Evolutionary conservation across 2,113 vertebrate species (phyloP).

Genomic region (Brachyhypopomus gauderio): DNA sequence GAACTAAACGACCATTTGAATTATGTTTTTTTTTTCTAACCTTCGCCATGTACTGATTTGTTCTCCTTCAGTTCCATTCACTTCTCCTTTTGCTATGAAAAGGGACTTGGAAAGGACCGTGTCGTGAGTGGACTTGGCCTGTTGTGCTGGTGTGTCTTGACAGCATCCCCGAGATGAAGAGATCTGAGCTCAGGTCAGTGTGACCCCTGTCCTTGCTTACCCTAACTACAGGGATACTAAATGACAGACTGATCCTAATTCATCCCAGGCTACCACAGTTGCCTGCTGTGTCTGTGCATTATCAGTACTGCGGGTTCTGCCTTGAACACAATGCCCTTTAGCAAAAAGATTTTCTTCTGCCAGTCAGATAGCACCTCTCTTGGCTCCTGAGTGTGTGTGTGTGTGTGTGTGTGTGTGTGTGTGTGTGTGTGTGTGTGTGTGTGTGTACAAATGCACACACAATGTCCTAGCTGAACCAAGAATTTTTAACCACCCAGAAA

Average conservation of each 20-base stretch:
- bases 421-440: slow-evolving; percentile 41
- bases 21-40: neutral
- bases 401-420: slow-evolving; percentile 33
- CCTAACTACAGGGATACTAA: neutral
- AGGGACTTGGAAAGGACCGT: neutral
- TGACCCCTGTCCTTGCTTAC: neutral
- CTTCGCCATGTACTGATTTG: neutral
- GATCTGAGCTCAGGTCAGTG: neutral
- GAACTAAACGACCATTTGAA: neutral
- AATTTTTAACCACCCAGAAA: slow-evolving; percentile 28
- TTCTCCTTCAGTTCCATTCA: neutral
- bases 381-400: neutral
- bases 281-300: neutral
- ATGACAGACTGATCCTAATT: neutral
- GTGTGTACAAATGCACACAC: neutral
- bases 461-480: slow-evolving; percentile 32
- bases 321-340: neutral
- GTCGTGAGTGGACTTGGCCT: neutral
- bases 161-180: neutral
- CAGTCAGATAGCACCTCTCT: neutral
- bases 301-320: neutral
- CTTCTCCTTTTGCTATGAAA: neutral
- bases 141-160: neutral
- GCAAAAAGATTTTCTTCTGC: neutral
- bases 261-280: neutral